Evolutionary conservation across 1,140 invertebrate species (phyloP).

Genomic region (Lordiphosa mommai): DNA sequence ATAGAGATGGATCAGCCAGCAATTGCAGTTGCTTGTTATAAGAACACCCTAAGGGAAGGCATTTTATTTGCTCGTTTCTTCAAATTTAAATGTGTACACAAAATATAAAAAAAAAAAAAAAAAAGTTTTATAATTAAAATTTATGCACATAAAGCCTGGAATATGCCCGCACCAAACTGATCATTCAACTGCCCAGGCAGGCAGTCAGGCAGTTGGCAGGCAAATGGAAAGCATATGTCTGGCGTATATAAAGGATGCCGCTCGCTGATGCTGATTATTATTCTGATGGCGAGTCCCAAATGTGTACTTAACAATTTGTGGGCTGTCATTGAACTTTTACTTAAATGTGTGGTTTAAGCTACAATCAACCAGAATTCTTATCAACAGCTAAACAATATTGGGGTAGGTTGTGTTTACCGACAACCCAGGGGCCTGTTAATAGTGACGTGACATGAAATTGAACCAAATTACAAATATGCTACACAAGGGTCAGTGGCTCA

Average conservation of each 20-base stretch:
- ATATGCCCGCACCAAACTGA: not conserved
- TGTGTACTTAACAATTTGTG: no score
- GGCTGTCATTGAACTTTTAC: constrained; percentile 54
- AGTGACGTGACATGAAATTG: constrained; percentile 44
- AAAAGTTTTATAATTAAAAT: constrained; percentile 3
- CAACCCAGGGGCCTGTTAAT: constrained; percentile 28
- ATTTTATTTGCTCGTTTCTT: constrained; percentile 14
- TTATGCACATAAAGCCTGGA: not conserved
- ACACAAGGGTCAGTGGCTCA: constrained; percentile 37
- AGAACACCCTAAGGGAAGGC: constrained; percentile 7
- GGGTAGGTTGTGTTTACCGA: constrained; percentile 45
- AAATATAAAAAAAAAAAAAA: no score
- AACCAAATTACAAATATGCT: constrained; percentile 15
- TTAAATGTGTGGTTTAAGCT: no score
- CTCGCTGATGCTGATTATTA: constrained; percentile 28
- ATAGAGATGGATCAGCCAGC: constrained; percentile 23
- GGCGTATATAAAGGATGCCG: constrained; percentile 35
- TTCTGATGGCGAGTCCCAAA: not conserved
- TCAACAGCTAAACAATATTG: constrained; percentile 17
- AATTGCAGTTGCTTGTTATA: constrained; percentile 6
- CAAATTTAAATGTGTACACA: not conserved
- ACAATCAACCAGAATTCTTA: no score
- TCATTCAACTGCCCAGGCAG: no score
- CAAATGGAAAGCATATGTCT: constrained; percentile 25
- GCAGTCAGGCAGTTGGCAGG: not conserved